Evolutionary conservation across 2,113 vertebrate species (phyloP), one percentile per base, ranked within the genome.

Genomic region (Strigops habroptila): DNA sequence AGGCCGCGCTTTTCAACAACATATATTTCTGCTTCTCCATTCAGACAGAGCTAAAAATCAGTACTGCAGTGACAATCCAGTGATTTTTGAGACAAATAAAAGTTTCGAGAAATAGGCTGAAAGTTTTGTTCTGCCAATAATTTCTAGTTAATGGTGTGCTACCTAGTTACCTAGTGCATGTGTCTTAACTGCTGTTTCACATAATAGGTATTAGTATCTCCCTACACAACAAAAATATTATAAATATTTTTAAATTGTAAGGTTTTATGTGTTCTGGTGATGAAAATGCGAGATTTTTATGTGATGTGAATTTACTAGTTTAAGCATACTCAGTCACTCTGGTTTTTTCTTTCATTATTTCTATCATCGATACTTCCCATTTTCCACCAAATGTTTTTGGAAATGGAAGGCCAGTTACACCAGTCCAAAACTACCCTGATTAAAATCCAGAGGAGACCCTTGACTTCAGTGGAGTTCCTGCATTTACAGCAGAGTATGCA

Each of bases 1-100:
- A 17, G 4, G 4, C 17, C n/a, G 62, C 0, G 0, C 2, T 44
- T 53, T 11, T 5, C 21, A 68, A 18, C 1, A 51, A 41, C 1
- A 3, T 46, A 4, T 69, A n/a, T 55, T 87, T 90, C 46, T 70
- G 7, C 18, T 2, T 82, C 21, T 90, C 18, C 24, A 33, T 82
- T 49, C n/a, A 48, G 33, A 39, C 6, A 3, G 6, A 55, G 21
- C 12, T 81, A 69, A 81, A 80, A 80, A 31, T 46, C 25, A n/a
- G 17, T 57, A 46, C 21, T 60, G 7, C 11, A 79, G 21, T 75
- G n/a, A 75, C 0, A 2, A n/a, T 17, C 8, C 7, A 63, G 3
- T 9, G 3, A 4, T 31, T 79, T 57, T 67, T 28, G 51, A 79
- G 28, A 30, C 14, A 48, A 82, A 25, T 6, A 69, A 70, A 55